Evolutionary conservation across 2,797 vertebrate genomes (phyloP), one percentile per base, ranked within the genome.

Genomic region (Enteromius radiatus): DNA sequence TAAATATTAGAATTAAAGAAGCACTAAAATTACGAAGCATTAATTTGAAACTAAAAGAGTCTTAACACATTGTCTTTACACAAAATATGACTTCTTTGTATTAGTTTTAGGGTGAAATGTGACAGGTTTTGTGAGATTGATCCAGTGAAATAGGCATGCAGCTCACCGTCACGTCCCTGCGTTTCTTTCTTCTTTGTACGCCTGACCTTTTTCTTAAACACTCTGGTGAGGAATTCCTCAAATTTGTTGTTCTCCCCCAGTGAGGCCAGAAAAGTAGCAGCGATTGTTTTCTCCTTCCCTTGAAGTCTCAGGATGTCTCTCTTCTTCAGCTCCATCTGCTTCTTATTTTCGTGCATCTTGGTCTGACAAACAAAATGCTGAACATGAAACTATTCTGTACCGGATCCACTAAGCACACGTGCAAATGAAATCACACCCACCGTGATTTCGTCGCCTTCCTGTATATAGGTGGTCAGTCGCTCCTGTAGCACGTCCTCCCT

Each of bases 191-290:
- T 94, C 90, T 93, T 95, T 1, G 71, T 84, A 0, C 89, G 91
- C 78, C 95, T 96, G 63, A 96, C 90, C 88, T 95, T 96, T 87
- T 95, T 97, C 89, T 94, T 96, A 76, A 98, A 96, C 87, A 99
- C 91, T 84, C 91, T 93, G 21, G 92, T 95, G 80, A 99, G 95
- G 83, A 97, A 96, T 68, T 91, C 91, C 28, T 93, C 93, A 91
- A 96, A 97, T 76, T 94, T 95, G 70, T 97, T 95, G 89, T 95
- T 91, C 85, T 97, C 95, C 21, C 96, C 96, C 15, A 99, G 88
- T 0, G 94, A 95, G 17, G 91, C 79, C 77, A 93, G 91, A 52
- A 99, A 97, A 73, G 91, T 89, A 4, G 91, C 73, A 15, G 88
- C 87, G 71, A 98, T 87, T 12, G 90, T 84, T 88, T 92, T 96